Base-by-base conservation (phyloP, 2,888 invertebrate genomes). In the Magallana nippona region DNA sequence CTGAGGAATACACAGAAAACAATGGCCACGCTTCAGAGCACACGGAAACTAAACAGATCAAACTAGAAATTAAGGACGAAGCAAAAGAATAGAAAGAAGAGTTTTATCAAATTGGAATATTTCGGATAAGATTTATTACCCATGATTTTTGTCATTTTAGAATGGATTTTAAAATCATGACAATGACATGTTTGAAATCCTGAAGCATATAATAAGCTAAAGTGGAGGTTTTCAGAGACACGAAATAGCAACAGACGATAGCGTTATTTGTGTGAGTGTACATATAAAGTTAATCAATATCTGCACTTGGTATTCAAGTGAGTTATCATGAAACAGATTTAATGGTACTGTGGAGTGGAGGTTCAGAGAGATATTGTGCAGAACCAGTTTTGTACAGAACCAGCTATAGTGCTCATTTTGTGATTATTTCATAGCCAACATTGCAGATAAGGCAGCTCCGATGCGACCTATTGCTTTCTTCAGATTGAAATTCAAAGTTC, bases 1-100 rank as follows among this genome's bases (percentile, higher is more conserved):
- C 87, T 57, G 89, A 88, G 32, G 88, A 89, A 71, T 71, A 71
- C 58, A 79, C 81, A 79, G 86, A 82, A 32, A 84, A 88, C 58
- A 79, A 44, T 32, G 63, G 55, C 58, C 82, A 86, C 81, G 57
- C 83, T 78, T 85, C 83, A 19, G 85, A 86, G 10, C 87, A 89
- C 84, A 86, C 87, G 44, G 44, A 82, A 58, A 79, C 85, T 19
- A 90, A 90, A 86, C 88, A 87, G 83, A 82, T 90, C 22, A 90
- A 90, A 83, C 77, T 87, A 22, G 90, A 90, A 82, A 79, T 87
- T 44, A 81, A 85, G 80, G 89, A 87, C 10, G 86, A 78, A 19
- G 57, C 82, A 80, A 86, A 86, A 77, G 86, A 86, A 63, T 82
- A 82, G 27, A 79, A 19, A 78, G 32, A 3, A 44, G 19, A 78